phyloP scores from a whole-genome alignment of 2,113 vertebrate genomes.

The Osmerus mordax region DNA sequence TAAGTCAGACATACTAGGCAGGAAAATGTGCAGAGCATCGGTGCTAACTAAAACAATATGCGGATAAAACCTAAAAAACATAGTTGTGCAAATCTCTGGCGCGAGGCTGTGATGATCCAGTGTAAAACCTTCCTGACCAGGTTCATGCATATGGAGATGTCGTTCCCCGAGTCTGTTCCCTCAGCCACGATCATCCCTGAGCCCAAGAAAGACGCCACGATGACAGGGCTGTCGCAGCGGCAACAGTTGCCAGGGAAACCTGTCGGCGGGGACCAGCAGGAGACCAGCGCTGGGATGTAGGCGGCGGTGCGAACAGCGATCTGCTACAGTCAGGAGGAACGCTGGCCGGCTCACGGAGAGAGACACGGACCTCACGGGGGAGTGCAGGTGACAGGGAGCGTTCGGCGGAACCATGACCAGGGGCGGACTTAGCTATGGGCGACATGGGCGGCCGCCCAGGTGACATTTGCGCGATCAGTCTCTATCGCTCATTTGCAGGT shows the following conservation, averaged over 20 bases:
- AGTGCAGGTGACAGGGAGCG: constrained; percentile 42
- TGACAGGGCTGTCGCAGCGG: constrained; percentile 65
- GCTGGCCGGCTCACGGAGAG: background rate
- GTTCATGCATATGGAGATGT: constrained; percentile 6
- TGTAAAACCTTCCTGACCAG: background rate
- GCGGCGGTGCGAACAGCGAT: constrained; percentile 49
- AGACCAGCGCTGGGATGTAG: constrained; percentile 41
- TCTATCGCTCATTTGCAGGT: too few relatives aligned
- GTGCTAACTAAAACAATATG: constrained; percentile 24
- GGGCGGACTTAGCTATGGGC: too few relatives aligned
- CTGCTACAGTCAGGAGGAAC: constrained; percentile 51
- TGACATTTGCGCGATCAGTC: too few relatives aligned
- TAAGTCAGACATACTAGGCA: background rate
- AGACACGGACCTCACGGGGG: constrained; percentile 28
- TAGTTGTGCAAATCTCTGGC: constrained; percentile 13
- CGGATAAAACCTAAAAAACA: background rate
- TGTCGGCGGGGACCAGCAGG: constrained; percentile 59
- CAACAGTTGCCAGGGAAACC: constrained; percentile 78
- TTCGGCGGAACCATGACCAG: background rate
- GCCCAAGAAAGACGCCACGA: constrained; percentile 59
- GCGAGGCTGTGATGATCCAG: background rate
- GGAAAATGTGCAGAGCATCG: background rate
- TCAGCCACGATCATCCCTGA: constrained; percentile 61
- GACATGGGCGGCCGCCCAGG: too few relatives aligned
- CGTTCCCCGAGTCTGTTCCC: constrained; percentile 42